A percentile compares a stretch with the other conserved stretches of the same genome.
phyloP scores from a whole-genome alignment of 2,797 vertebrate species.

The Scolopax rusticola region DNA sequence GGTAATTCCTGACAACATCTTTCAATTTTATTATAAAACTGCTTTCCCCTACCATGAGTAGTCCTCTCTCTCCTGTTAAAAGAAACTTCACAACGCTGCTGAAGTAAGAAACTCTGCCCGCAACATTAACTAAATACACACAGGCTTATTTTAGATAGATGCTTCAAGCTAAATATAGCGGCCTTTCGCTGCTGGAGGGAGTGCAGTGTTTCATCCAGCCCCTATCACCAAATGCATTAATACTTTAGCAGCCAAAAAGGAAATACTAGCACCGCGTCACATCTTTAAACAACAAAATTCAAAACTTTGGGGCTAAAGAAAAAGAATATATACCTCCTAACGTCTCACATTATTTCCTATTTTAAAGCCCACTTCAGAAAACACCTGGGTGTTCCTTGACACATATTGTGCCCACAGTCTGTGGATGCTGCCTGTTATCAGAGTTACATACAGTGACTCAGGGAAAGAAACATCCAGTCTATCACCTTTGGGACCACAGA shows the following conservation, averaged over 20 bases:
- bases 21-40: slow-evolving; percentile 13
- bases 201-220: not conserved
- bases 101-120: not conserved
- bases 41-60: not conserved
- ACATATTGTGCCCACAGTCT: not conserved
- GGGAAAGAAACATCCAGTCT: not conserved
- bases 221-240: not conserved
- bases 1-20: not conserved
- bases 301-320: not conserved
- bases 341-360: not conserved
- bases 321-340: not conserved
- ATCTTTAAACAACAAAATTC: not conserved
- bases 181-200: not conserved
- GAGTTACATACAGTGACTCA: not conserved
- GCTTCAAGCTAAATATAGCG: slow-evolving; percentile 13
- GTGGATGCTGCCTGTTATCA: not conserved
- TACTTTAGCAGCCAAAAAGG: not conserved
- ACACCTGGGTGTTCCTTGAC: not conserved
- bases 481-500: not conserved
- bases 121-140: slow-evolving; percentile 46
- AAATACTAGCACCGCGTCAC: not conserved
- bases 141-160: slow-evolving; percentile 16
- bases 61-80: slow-evolving; percentile 38
- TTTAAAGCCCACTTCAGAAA: not conserved
- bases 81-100: slow-evolving; percentile 27